A percentile compares a stretch with the other conserved stretches of the same genome.
Evolutionary conservation across 2,113 vertebrate species (phyloP).

Genomic region (Sturnus vulgaris): DNA sequence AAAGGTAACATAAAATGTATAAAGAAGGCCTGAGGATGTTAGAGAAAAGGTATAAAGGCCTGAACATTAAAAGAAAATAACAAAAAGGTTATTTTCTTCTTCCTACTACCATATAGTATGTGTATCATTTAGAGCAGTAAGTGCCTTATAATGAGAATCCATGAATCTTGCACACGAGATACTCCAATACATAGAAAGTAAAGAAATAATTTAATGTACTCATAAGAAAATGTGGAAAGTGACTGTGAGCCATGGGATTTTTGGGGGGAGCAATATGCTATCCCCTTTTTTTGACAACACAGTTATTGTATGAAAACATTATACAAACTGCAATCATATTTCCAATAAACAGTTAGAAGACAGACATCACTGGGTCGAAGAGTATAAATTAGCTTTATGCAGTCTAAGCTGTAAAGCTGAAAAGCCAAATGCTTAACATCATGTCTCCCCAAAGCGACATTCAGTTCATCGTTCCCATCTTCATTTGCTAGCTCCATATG

Average conservation of each 20-base stretch:
- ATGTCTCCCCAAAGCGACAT: background rate
- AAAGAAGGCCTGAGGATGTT: background rate
- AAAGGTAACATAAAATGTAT: background rate
- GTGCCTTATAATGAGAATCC: background rate
- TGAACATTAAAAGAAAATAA: background rate
- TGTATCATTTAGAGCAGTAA: background rate
- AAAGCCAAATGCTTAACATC: conserved; percentile 28
- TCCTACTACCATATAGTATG: background rate
- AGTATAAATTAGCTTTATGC: conserved; percentile 5
- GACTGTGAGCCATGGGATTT: background rate
- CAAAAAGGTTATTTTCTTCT: background rate
- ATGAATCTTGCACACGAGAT: background rate
- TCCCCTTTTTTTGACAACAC: background rate
- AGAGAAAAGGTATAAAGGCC: background rate
- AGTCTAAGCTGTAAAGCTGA: conserved; percentile 5
- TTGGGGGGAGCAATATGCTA: background rate
- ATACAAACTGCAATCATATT: background rate
- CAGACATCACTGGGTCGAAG: background rate
- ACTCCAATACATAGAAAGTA: background rate
- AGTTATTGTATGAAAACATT: background rate
- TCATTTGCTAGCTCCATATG: conserved; percentile 21
- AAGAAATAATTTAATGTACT: background rate
- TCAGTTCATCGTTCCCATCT: background rate
- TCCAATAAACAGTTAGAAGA: background rate
- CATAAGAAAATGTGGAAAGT: background rate